Base-by-base conservation (phyloP, 1,140 invertebrate species). In the Aphis craccivora region DNA sequence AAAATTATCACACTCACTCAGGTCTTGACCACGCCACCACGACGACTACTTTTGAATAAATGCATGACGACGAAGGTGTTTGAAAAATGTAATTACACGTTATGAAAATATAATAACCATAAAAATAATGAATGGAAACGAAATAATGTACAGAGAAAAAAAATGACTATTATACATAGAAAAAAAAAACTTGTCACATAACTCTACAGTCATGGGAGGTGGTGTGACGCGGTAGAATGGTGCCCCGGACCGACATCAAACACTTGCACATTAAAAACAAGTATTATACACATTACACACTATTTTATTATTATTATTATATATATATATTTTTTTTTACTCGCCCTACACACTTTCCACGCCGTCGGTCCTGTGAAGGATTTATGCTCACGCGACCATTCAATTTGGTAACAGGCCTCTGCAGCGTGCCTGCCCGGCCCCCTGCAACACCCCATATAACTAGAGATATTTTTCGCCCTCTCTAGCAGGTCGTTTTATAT, bases 321-420 rank as follows among this genome's bases (percentile, higher is more conserved):
- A n/a, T 18, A 45, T 87, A 35, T 83, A n/a, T n/a, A n/a, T 48
- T 45, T 35, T 48, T 88, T 89, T 53, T 53, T 37, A 35, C 30
- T 53, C 87, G 37, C 35, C 37, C 37, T 11, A 86, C 84, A 25
- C 88, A n/a, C n/a, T 89, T 89, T 89, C 88, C 48, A 35, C 51
- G 88, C 88, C 51, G 88, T 89, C 88, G 48, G 88, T 55, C 35
- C 35, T 35, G 88, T 91, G 90, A 76, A 91, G 67, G 90, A 91
- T 91, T 91, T 76, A 91, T 76, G 60, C 90, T 67, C 90, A 91
- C 90, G 90, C 90, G 90, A 91, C 37, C 90, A 91, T 91, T 91
- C 60, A 91, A 91, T 91, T 91, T 91, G 67, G 88, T 89, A 89
- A 89, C 88, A 53, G 86, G 86, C 43, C 86, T 88, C 45, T 48